These are phyloP conservation scores for Babylonia areolata DNA, from an alignment of 1,140 invertebrate genomes.

Conservation along the genomic window DNA sequence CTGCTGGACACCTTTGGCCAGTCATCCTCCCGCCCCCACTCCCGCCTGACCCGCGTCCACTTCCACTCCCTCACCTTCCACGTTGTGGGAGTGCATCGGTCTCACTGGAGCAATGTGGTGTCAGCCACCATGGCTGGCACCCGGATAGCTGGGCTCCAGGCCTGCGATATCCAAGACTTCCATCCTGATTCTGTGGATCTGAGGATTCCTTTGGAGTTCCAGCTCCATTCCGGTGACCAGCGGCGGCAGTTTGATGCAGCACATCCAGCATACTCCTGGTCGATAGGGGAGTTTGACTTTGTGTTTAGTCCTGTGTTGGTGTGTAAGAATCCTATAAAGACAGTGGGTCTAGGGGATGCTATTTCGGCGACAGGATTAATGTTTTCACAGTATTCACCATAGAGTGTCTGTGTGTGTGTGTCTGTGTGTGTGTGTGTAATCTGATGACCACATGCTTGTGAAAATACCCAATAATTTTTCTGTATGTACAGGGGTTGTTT, in stretches of 20 bases:
- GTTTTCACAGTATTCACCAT: constrained; percentile 67
- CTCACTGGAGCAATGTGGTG: constrained; percentile 74
- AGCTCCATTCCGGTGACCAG: constrained; percentile 70
- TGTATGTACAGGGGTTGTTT: too few relatives aligned
- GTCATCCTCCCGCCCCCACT: constrained; percentile 63
- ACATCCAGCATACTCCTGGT: constrained; percentile 74
- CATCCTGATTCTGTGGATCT: constrained; percentile 69
- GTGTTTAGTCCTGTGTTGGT: constrained; percentile 78
- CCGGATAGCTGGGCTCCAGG: constrained; percentile 74
- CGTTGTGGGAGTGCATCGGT: constrained; percentile 71
- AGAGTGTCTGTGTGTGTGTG: not conserved
- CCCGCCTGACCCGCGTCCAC: constrained; percentile 76
- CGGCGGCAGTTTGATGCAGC: constrained; percentile 63
- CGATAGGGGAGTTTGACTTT: constrained; percentile 74
- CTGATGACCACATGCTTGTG: too few relatives aligned
- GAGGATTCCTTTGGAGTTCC: constrained; percentile 71
- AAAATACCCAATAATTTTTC: too few relatives aligned
- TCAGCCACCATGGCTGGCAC: constrained; percentile 76
- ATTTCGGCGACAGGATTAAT: constrained; percentile 77
- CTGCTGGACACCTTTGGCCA: constrained; percentile 74
- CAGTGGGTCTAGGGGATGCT: constrained; percentile 78
- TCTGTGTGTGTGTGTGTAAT: too few relatives aligned
- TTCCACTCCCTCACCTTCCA: constrained; percentile 78
- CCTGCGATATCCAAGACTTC: constrained; percentile 72
- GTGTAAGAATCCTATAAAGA: constrained; percentile 76